A percentile compares a stretch with the other conserved stretches of the same genome.
These are phyloP conservation scores for Pampus argenteus DNA, from an alignment of 2,797 vertebrate genomes.

Conservation along the genomic window DNA sequence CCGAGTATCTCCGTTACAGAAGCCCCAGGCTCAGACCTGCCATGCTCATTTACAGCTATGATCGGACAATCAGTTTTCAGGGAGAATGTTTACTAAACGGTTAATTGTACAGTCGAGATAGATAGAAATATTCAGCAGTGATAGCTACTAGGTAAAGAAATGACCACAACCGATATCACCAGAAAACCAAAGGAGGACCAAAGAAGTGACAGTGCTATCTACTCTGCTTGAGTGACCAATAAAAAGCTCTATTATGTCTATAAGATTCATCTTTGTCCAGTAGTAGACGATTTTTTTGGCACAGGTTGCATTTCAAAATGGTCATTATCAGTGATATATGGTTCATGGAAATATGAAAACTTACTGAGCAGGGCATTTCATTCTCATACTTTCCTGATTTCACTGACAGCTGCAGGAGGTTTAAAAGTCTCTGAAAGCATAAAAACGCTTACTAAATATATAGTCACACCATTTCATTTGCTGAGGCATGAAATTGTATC, in stretches of 20 bases:
- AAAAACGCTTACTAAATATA: constrained; percentile 5
- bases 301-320: constrained; percentile 3
- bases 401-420: constrained; percentile 2
- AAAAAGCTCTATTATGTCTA: background rate
- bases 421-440: constrained; percentile 20
- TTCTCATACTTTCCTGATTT: constrained; percentile 3
- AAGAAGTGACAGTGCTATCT: background rate
- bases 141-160: background rate
- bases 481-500: constrained; percentile 45
- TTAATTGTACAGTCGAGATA: background rate
- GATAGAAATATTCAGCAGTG: background rate
- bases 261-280: constrained; percentile 1
- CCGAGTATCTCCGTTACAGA: background rate
- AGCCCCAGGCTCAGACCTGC: background rate
- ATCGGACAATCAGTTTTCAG: background rate
- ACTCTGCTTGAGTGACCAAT: background rate
- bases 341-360: constrained; percentile 4
- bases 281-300: background rate
- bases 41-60: too few relatives aligned
- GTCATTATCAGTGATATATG: constrained; percentile 1
- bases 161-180: background rate
- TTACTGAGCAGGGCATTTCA: constrained; percentile 1
- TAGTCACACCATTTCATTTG: constrained; percentile 18
- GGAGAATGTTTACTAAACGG: background rate
- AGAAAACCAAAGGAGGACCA: background rate